phyloP scores from a whole-genome alignment of 2,888 invertebrate genomes.

The Teleogryllus oceanicus region DNA sequence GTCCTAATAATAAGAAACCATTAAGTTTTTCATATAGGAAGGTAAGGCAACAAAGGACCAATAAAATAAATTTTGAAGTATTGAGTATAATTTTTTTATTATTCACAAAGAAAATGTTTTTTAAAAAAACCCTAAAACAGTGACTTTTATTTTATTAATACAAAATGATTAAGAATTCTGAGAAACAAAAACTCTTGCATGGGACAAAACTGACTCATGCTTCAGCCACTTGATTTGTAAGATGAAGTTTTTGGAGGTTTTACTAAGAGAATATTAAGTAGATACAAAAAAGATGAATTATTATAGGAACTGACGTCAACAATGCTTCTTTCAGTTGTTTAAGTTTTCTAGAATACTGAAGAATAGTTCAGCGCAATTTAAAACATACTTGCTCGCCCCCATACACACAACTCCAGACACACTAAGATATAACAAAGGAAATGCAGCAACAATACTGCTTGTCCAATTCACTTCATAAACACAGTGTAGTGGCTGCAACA shows the following conservation, averaged over 20 bases:
- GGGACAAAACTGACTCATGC: constrained; percentile 22
- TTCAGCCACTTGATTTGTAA: constrained; percentile 24
- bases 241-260: constrained; percentile 23
- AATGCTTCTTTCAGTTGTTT: constrained; percentile 21
- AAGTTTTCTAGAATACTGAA: neutral
- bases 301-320: constrained; percentile 28
- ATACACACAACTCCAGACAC: neutral
- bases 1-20: too few species aligned
- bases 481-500: neutral
- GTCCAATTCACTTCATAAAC: too few species aligned
- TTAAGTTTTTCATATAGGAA: too few species aligned
- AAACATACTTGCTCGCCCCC: constrained; percentile 1
- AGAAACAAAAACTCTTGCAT: constrained; percentile 24
- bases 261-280: constrained; percentile 23
- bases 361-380: neutral
- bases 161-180: constrained; percentile 29
- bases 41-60: too few species aligned
- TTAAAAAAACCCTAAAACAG: constrained; percentile 29
- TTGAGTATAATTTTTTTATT: constrained; percentile 25
- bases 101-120: constrained; percentile 31
- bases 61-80: neutral
- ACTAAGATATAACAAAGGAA: neutral
- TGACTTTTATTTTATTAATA: constrained; percentile 29
- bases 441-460: too few species aligned
- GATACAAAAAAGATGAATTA: constrained; percentile 26